Percentiles rank a stretch among this genome's conserved stretches.
These are phyloP conservation scores for Ormyrus pomaceus DNA, from an alignment of 2,888 invertebrate species.

Conservation along the genomic window DNA sequence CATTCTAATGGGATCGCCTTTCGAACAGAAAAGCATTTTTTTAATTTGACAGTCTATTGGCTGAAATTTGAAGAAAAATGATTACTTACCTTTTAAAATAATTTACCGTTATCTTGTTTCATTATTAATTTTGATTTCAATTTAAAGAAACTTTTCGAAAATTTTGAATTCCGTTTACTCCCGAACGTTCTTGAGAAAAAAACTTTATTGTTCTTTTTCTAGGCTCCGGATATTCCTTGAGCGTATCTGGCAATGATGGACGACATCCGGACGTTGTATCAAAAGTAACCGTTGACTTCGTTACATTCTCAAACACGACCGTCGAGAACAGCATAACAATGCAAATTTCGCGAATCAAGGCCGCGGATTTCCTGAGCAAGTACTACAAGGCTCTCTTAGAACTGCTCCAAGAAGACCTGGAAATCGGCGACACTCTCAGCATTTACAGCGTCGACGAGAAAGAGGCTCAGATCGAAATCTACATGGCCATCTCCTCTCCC, in stretches of 20 bases:
- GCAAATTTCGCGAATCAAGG: conserved; percentile 84
- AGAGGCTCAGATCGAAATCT: conserved; percentile 82
- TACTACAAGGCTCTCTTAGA: conserved; percentile 86
- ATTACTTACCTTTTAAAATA: too few relatives aligned
- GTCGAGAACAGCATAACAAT: conserved; percentile 90
- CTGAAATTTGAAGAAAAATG: too few relatives aligned
- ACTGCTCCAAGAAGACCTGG: conserved; percentile 82
- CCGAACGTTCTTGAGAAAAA: too few relatives aligned
- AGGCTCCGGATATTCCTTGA: conserved; percentile 85
- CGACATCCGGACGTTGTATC: conserved; percentile 91
- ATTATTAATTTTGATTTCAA: too few relatives aligned
- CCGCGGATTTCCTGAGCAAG: conserved; percentile 85
- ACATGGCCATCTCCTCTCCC: conserved; percentile 81
- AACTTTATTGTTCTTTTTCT: background rate
- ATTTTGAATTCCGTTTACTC: too few relatives aligned
- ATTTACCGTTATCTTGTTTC: too few relatives aligned
- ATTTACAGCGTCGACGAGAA: conserved; percentile 86
- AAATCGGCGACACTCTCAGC: conserved; percentile 80
- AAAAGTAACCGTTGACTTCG: conserved; percentile 88
- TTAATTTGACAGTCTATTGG: too few relatives aligned
- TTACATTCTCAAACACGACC: conserved; percentile 87
- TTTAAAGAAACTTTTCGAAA: too few relatives aligned
- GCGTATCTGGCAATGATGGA: conserved; percentile 93
- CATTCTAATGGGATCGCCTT: too few relatives aligned
- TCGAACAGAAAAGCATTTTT: too few relatives aligned